phyloP scores from a whole-genome alignment of 2,888 invertebrate species.

The Cephus rjabovi region DNA sequence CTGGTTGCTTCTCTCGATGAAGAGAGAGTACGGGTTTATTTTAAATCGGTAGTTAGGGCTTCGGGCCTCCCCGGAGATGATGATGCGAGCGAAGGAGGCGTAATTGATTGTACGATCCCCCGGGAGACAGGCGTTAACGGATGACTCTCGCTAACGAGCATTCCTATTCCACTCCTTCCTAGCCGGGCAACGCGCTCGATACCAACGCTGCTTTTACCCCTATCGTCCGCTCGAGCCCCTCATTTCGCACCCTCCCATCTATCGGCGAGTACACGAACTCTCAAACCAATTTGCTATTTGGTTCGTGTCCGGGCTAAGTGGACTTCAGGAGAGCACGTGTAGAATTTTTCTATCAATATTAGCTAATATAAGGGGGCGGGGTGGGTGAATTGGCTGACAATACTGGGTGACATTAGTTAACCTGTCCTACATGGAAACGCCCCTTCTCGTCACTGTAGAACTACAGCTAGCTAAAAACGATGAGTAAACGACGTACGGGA shows the following conservation, averaged over 20 bases:
- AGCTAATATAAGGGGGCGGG: too few species aligned
- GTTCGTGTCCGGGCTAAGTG: not conserved
- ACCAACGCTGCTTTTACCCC: slow-evolving; percentile 1
- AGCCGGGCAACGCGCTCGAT: slow-evolving; percentile 33
- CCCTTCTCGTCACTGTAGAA: not conserved
- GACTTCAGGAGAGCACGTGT: not conserved
- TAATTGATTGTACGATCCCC: slow-evolving; percentile 66
- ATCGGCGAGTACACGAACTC: not conserved
- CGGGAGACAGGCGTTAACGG: slow-evolving; percentile 66
- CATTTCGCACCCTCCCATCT: slow-evolving; percentile 20
- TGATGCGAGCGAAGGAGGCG: slow-evolving; percentile 63
- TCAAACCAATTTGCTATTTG: not conserved
- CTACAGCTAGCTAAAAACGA: not conserved
- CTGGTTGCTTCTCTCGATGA: not conserved
- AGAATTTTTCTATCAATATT: too few species aligned
- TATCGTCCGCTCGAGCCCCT: slow-evolving; percentile 18
- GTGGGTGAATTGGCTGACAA: not conserved
- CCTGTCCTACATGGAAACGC: not conserved
- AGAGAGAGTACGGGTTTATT: slow-evolving; percentile 49
- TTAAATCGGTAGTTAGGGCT: slow-evolving; percentile 62
- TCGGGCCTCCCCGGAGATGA: slow-evolving; percentile 62
- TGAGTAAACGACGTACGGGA: not conserved
- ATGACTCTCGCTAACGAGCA: slow-evolving; percentile 67
- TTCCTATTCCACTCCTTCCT: slow-evolving; percentile 53
- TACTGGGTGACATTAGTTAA: not conserved